Evolutionary conservation across 2,113 vertebrate species (phyloP), one percentile per base, ranked within the genome.

Genomic region (Abramis brama): DNA sequence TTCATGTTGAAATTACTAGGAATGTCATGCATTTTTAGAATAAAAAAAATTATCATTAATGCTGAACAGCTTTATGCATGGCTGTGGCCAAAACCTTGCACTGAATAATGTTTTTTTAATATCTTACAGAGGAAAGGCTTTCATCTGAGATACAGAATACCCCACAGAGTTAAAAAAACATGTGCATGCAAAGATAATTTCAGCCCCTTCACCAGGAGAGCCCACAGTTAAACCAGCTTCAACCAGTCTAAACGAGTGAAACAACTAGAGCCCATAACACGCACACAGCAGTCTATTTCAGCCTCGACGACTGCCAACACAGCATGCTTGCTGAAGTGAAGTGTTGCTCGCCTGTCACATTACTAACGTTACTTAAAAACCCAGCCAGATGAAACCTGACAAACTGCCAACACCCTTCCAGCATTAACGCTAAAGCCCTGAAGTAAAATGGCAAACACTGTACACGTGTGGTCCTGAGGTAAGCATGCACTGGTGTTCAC

Each of bases 181-280:
- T 89, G 83, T 89, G 80, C 88, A 88, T 86, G 50, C 75, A 81
- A 59, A 76, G 81, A 92, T 91, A 86, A 88, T 71, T 77, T 86
- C 86, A 91, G 81, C 68, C 81, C 80, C 79, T 82, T 66, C 79
- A 82, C 79, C 62, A 66, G 60, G n/a, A 82, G 62, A 79, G 23
- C 77, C 55, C 77, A 43, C 6, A 33, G 11, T 43, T 73, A 73
- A 83, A 83, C 81, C 81, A 57, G 81, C 81, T 73, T 57, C 19
- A 83, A 71, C 81, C 64, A 83, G 81, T 83, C 81, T 83, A 23
- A 83, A 23, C 50, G 4, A 50, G 43, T 83, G 21, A 57, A 39
- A 50, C 43, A n/a, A 89, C 91, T 91, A 86, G 82, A 92, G 91
- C 43, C 92, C 91, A 86, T 62, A 59, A 68, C 27, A 52, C 79